Percentiles rank a stretch among this genome's conserved stretches.
phyloP scores from a whole-genome alignment of 2,113 vertebrate species.

The Siphamia tubifer region DNA sequence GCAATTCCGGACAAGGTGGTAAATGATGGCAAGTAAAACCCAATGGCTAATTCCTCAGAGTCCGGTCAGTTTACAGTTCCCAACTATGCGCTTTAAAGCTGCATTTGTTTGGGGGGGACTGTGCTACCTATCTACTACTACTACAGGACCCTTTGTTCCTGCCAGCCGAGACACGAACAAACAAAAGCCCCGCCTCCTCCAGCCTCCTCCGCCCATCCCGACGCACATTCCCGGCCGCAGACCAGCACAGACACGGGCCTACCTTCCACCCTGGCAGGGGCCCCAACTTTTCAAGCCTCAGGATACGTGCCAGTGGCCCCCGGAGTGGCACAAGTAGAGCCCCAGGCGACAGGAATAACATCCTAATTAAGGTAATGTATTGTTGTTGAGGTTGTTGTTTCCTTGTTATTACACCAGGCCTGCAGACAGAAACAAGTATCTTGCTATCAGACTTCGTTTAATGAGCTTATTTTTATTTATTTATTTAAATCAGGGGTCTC shows the following conservation, averaged over 20 bases:
- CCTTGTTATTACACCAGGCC: neutral
- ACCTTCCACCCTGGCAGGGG: neutral
- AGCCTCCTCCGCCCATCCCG: conserved; percentile 56
- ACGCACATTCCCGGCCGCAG: conserved; percentile 6
- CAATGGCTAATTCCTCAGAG: neutral
- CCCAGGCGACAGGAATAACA: neutral
- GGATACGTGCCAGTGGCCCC: neutral
- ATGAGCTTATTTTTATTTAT: neutral
- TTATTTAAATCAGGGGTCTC: too few species aligned
- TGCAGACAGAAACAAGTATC: neutral
- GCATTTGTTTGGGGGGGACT: conserved; percentile 20
- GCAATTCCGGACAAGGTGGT: conserved; percentile 1
- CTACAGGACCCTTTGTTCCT: conserved; percentile 76
- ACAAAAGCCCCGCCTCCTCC: conserved; percentile 69
- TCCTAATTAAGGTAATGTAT: too few species aligned
- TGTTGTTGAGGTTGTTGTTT: neutral
- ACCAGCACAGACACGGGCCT: conserved; percentile 32
- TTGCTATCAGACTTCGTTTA: too few species aligned
- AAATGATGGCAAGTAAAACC: neutral
- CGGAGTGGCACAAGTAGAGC: neutral
- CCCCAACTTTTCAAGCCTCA: conserved; percentile 23
- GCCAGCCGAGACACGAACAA: conserved; percentile 66
- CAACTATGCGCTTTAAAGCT: neutral
- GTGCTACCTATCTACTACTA: conserved; percentile 39
- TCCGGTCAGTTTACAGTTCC: neutral